phyloP scores from a whole-genome alignment of 2,113 vertebrate species.

The Plecotus auritus region DNA sequence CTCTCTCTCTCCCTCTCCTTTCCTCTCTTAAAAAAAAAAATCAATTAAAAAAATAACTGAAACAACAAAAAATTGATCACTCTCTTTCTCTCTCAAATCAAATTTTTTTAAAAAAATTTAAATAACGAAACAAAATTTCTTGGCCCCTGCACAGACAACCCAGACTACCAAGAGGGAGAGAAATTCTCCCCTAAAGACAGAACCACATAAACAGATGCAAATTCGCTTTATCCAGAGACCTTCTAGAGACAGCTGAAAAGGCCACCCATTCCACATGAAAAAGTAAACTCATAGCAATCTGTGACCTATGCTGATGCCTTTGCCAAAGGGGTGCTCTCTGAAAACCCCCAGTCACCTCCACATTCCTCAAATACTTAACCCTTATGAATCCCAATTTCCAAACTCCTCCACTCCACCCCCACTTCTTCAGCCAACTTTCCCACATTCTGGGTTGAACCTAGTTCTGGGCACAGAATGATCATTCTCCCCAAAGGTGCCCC shows the following conservation, averaged over 20 bases:
- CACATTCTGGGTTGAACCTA: neutral
- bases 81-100: neutral
- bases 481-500: neutral
- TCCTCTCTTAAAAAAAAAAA: neutral
- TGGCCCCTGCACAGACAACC: neutral
- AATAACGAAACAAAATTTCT: neutral
- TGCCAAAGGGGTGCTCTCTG: neutral
- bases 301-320: neutral
- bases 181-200: neutral
- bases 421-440: neutral
- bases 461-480: neutral
- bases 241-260: neutral
- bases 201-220: neutral
- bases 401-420: neutral
- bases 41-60: too few relatives aligned
- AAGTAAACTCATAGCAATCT: neutral
- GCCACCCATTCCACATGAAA: neutral
- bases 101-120: neutral
- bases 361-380: neutral
- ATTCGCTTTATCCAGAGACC: neutral
- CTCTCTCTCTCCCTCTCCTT: neutral
- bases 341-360: neutral
- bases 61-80: neutral
- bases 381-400: neutral
- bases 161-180: neutral